A percentile compares a stretch with the other conserved stretches of the same genome.
Evolutionary conservation across 2,797 vertebrate genomes (phyloP).

Genomic region (Chrosomus eos): DNA sequence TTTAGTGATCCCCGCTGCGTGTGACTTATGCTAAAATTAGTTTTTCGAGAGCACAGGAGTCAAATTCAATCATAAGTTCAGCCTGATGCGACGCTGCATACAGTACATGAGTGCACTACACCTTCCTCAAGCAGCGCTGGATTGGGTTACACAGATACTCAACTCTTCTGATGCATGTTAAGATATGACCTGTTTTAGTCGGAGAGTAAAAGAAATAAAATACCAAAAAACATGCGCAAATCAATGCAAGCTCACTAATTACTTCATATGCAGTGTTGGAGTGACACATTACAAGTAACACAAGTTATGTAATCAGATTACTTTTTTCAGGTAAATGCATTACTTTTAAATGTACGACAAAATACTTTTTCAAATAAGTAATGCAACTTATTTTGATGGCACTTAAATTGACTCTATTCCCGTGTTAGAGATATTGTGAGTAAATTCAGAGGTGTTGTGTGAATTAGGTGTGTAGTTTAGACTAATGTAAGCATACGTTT

Average conservation of each 20-base stretch:
- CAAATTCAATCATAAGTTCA: constrained; percentile 40
- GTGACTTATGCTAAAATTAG: constrained; percentile 51
- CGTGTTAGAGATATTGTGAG: neutral
- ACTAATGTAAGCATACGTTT: neutral
- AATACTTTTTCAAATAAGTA: neutral
- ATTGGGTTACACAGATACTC: neutral
- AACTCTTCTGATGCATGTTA: neutral
- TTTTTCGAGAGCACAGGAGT: constrained; percentile 37
- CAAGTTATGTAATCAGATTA: neutral
- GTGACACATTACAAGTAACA: no score
- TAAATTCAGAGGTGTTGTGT: neutral
- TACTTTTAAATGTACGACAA: neutral
- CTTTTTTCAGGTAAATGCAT: neutral
- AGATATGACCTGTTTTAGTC: neutral
- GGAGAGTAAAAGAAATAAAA: neutral
- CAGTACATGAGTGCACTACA: neutral
- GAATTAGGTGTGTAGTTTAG: neutral
- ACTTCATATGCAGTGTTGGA: neutral
- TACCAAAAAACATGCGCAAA: neutral
- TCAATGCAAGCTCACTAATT: neutral
- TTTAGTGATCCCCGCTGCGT: constrained; percentile 5
- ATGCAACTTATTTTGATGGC: no score
- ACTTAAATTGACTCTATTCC: neutral
- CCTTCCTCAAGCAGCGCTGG: neutral
- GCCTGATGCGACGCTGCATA: constrained; percentile 8